Base-by-base conservation (phyloP, 1,140 invertebrate genomes). In the Rhizoglyphus robini region DNA sequence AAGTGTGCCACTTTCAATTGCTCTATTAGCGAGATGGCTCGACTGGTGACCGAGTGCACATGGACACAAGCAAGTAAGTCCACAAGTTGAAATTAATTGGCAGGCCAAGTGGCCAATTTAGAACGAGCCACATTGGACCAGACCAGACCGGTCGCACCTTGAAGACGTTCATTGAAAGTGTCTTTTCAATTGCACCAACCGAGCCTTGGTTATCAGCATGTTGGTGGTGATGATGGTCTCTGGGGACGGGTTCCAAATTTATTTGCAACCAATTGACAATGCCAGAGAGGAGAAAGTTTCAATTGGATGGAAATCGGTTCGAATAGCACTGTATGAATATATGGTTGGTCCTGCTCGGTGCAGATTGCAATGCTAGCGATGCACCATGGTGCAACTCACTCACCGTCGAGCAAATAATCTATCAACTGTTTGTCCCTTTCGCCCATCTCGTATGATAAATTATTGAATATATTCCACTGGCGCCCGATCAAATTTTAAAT, bases 21-120 rank as follows among this genome's bases (percentile, higher is more conserved):
- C 2, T 15, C 15, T 23, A 27, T 29, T 46, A 15, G 36, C n/a
- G 15, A 32, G 2, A 29, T 32, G 15, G 15, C 29, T 34, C 15
- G 2, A 20, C 13, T 38, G 15, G 15, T 60, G 29, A 2, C 25
- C 15, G 58, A 60, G 25, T 60, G 18, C 15, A 60, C 58, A 29
- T 60, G 58, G 58, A 11, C 15, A 29, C 58, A 60, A 46, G 58
- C 58, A 46, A 60, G 58, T 60, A 60, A 60, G 58, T 60, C 3
- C 27, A 4, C 8, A n/a, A n/a, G n/a, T n/a, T n/a, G n/a, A n/a
- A n/a, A n/a, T n/a, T n/a, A n/a, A n/a, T n/a, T n/a, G n/a, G n/a
- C n/a, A n/a, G n/a, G n/a, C n/a, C n/a, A n/a, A n/a, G n/a, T n/a
- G n/a, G n/a, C n/a, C n/a, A n/a, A n/a, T n/a, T n/a, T n/a, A n/a